A percentile compares a stretch with the other conserved stretches of the same genome.
Conservation (phyloP, 2,113 vertebrate genomes). For the Tinamus guttatus region DNA sequence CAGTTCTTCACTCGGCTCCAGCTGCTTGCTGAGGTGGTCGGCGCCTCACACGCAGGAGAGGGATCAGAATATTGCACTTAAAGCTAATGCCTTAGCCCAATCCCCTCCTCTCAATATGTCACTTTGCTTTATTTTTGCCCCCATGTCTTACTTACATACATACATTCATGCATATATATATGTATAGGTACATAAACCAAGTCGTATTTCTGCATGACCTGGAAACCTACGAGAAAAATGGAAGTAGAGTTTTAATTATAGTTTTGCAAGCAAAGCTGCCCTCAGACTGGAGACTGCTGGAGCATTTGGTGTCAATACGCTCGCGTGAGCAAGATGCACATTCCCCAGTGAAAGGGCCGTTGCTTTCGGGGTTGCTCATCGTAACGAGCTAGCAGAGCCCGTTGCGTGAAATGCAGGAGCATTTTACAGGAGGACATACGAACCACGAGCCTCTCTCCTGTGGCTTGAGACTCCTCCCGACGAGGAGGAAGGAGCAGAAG, state of each 20-base stretch:
- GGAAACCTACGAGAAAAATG: not conserved
- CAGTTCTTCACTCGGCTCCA: not conserved
- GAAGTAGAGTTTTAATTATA: not conserved
- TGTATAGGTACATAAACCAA: not conserved
- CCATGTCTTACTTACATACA: not conserved
- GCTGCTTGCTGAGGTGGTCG: fast-evolving
- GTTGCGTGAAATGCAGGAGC: fast-evolving
- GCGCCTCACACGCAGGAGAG: not conserved
- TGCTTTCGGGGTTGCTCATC: not conserved
- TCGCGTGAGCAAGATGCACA: not conserved
- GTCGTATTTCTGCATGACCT: not conserved
- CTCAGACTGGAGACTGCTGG: not conserved
- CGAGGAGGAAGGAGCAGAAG: not conserved
- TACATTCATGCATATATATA: too few species aligned
- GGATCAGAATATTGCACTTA: not conserved
- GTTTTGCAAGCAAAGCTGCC: not conserved
- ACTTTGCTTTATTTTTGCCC: not conserved
- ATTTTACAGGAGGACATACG: not conserved
- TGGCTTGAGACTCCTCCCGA: not conserved
- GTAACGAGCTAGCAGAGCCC: fast-evolving
- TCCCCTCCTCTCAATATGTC: not conserved
- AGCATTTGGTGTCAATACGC: not conserved
- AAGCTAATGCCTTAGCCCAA: not conserved
- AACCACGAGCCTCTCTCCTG: not conserved
- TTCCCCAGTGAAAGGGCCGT: not conserved